These are phyloP conservation scores for Gymnopithys bicolor DNA, from an alignment of 2,797 vertebrate genomes.

Conservation along the genomic window DNA sequence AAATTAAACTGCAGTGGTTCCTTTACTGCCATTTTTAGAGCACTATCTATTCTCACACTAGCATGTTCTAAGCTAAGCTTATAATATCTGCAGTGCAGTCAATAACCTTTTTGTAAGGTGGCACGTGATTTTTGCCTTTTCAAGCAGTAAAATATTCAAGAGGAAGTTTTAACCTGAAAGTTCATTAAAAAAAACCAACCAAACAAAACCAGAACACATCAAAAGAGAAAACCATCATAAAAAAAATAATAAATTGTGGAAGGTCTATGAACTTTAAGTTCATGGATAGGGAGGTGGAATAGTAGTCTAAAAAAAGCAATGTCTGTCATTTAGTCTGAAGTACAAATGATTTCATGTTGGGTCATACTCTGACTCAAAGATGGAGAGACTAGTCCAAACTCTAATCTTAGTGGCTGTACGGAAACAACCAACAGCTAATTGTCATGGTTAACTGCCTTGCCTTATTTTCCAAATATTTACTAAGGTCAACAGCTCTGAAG, in stretches of 20 bases:
- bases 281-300: neutral
- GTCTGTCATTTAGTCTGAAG: neutral
- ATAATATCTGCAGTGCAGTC: neutral
- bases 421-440: neutral
- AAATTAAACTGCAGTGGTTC: neutral
- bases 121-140: neutral
- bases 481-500: neutral
- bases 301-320: neutral
- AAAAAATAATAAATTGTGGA: neutral
- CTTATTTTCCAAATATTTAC: neutral
- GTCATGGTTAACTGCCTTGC: neutral
- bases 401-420: neutral
- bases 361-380: neutral
- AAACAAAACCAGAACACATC: rapidly evolving
- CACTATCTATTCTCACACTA: neutral
- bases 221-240: neutral
- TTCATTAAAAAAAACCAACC: neutral
- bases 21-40: neutral
- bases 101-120: neutral
- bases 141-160: neutral
- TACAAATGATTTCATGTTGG: neutral
- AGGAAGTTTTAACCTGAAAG: neutral
- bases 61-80: neutral
- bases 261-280: neutral
- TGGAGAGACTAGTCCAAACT: neutral